Evolutionary conservation across 1,140 invertebrate genomes (phyloP).

Genomic region (Euura lappo): DNA sequence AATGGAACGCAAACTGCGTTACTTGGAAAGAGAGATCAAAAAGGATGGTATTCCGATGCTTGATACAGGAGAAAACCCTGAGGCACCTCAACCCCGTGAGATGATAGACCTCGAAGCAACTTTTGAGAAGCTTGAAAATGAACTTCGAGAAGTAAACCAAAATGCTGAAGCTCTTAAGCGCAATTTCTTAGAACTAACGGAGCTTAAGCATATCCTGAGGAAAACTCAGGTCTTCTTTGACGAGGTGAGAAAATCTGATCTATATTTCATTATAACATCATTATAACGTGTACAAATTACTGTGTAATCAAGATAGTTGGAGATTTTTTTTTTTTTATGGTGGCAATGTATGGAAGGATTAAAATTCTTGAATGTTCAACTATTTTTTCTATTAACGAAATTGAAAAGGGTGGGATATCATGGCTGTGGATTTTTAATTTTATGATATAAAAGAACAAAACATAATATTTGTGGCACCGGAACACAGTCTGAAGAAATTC

Average conservation of each 20-base stretch:
- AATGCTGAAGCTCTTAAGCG: constrained; percentile 96
- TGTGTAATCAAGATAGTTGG: too few species aligned
- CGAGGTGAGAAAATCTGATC: constrained; percentile 75
- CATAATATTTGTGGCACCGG: too few species aligned
- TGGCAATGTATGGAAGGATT: constrained; percentile 7
- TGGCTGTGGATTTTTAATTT: constrained; percentile 1
- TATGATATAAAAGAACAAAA: background rate
- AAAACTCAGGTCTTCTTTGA: constrained; percentile 98
- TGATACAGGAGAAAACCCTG: constrained; percentile 96
- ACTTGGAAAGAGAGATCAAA: constrained; percentile 97
- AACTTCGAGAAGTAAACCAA: constrained; percentile 95
- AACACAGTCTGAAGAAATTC: too few species aligned
- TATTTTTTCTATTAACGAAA: background rate
- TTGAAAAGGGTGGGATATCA: background rate
- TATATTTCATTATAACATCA: background rate
- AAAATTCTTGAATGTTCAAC: background rate
- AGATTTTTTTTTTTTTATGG: too few species aligned
- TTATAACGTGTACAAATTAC: background rate
- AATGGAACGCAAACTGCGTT: constrained; percentile 94
- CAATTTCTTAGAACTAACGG: constrained; percentile 95
- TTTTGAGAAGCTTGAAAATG: constrained; percentile 95
- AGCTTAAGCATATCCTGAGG: constrained; percentile 93
- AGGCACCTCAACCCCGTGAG: constrained; percentile 96
- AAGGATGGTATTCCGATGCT: constrained; percentile 97
- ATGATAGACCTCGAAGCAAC: constrained; percentile 99